phyloP scores from a whole-genome alignment of 2,888 invertebrate species.

The Iphiclides podalirius region DNA sequence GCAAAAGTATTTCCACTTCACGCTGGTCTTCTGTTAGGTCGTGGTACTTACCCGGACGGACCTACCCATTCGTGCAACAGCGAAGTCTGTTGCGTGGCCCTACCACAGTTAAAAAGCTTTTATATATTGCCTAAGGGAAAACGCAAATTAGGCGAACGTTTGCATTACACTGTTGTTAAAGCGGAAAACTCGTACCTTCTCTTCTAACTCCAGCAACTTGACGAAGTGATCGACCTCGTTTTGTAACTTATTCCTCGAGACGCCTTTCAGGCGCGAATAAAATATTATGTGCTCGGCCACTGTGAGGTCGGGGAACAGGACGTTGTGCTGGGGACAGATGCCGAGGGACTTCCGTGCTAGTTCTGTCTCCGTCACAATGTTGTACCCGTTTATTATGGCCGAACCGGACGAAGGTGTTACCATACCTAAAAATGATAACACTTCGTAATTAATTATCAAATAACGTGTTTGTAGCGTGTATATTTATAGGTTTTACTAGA shows the following conservation, averaged over 20 bases:
- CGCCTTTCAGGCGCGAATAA: slow-evolving; percentile 87
- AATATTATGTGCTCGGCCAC: slow-evolving; percentile 92
- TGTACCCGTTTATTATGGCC: slow-evolving; percentile 86
- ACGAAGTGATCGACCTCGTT: slow-evolving; percentile 85
- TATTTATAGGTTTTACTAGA: too few species aligned
- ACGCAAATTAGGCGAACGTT: too few species aligned
- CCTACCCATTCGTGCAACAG: too few species aligned
- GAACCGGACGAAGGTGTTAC: slow-evolving; percentile 86
- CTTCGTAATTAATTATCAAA: too few species aligned
- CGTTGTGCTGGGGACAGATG: slow-evolving; percentile 92
- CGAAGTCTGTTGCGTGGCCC: too few species aligned
- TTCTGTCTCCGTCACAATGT: slow-evolving; percentile 84
- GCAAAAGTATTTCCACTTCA: too few species aligned
- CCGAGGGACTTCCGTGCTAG: slow-evolving; percentile 87
- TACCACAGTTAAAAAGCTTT: too few species aligned
- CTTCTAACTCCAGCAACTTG: slow-evolving; percentile 82
- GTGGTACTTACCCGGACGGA: too few species aligned
- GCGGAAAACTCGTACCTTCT: slow-evolving; percentile 70
- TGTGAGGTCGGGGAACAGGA: slow-evolving; percentile 90
- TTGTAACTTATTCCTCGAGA: slow-evolving; percentile 70
- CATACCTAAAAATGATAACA: slow-evolving; percentile 71
- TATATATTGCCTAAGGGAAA: too few species aligned
- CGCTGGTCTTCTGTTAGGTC: too few species aligned
- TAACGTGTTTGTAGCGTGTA: too few species aligned
- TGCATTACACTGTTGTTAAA: too few species aligned